Percentiles rank a stretch among this genome's conserved stretches.
phyloP scores from a whole-genome alignment of 2,113 vertebrate species.

The Zapornia atra region DNA sequence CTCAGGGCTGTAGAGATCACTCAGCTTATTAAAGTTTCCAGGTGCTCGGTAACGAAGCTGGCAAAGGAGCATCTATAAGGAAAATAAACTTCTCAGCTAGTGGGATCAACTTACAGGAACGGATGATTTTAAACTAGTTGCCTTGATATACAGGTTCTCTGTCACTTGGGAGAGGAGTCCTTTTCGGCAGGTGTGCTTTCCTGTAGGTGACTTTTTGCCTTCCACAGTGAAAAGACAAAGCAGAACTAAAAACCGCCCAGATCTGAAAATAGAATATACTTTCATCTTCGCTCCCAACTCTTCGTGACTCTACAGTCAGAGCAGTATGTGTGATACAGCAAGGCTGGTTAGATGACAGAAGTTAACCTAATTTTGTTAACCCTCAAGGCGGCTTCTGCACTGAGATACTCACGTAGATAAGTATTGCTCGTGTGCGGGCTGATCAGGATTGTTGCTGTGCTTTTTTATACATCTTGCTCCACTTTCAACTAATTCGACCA shows the following conservation, averaged over 20 bases:
- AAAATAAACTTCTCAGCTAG: neutral
- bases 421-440: constrained; percentile 43
- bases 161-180: constrained; percentile 61
- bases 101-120: constrained; percentile 70
- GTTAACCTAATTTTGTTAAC: constrained; percentile 71
- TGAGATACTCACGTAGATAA: constrained; percentile 54
- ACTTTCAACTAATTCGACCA: constrained; percentile 68
- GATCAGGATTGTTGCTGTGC: constrained; percentile 20
- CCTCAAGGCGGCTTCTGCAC: constrained; percentile 34
- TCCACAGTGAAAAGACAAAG: constrained; percentile 57
- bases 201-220: constrained; percentile 30
- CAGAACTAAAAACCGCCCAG: constrained; percentile 51
- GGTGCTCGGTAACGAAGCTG: neutral
- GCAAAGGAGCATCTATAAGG: neutral
- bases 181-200: constrained; percentile 45
- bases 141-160: constrained; percentile 62
- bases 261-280: constrained; percentile 50
- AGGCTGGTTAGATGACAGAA: constrained; percentile 46
- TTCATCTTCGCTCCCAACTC: constrained; percentile 34
- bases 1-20: neutral
- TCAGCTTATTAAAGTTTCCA: neutral
- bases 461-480: constrained; percentile 69
- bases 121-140: constrained; percentile 64
- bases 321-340: neutral
- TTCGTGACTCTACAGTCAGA: neutral